Evolutionary conservation across 2,113 vertebrate species (phyloP).

Genomic region (Xenopus tropicalis): DNA sequence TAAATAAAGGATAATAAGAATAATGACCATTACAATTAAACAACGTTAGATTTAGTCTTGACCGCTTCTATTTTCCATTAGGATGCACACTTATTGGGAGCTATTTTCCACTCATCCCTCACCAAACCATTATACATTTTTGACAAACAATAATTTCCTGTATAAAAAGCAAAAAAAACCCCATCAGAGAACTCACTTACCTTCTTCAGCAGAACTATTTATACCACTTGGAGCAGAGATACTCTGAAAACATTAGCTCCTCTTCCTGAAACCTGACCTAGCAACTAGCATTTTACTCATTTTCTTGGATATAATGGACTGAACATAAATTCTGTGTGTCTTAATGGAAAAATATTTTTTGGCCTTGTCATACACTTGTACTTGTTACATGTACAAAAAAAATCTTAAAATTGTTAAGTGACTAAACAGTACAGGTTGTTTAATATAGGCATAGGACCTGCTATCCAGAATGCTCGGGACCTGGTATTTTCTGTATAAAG

Average conservation of each 20-base stretch:
- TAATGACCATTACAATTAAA: no score
- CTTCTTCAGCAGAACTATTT: slow-evolving; percentile 11
- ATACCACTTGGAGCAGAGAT: slow-evolving; percentile 12
- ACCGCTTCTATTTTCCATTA: no score
- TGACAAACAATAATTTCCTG: slow-evolving; percentile 1
- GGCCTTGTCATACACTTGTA: no score
- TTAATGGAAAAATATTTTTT: slow-evolving; percentile 4
- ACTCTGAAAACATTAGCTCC: slow-evolving; percentile 24
- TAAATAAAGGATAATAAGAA: no score
- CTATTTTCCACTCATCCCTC: slow-evolving; percentile 24
- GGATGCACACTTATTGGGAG: neutral
- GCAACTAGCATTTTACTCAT: slow-evolving; percentile 11
- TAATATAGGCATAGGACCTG: no score
- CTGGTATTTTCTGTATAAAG: no score
- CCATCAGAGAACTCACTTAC: slow-evolving; percentile 29
- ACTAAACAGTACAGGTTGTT: no score
- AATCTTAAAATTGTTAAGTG: no score
- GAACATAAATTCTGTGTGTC: neutral
- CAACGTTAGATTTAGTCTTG: no score
- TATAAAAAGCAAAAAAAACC: slow-evolving; percentile 7
- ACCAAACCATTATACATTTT: slow-evolving; percentile 18
- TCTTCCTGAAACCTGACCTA: slow-evolving; percentile 2
- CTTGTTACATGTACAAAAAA: no score
- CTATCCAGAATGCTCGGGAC: no score
- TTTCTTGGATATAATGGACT: no score